Conservation (phyloP, 2,797 vertebrate genomes). For the Sebastes trivittatus region DNA sequence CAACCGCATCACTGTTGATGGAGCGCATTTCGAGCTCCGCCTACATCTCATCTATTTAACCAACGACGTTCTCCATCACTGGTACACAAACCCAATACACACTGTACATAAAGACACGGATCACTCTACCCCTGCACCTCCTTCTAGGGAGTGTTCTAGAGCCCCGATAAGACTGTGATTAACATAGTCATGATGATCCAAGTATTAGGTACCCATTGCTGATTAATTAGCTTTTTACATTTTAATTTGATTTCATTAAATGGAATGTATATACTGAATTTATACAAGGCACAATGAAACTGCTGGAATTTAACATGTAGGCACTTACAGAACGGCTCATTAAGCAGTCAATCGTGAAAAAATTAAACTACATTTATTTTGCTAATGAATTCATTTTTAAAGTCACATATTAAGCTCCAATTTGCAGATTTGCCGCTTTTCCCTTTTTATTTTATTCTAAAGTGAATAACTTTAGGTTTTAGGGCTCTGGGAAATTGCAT, state of each 20-base stretch:
- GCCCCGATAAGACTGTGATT: not conserved
- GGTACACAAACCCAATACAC: constrained; percentile 75
- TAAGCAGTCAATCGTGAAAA: too few relatives aligned
- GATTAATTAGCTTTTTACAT: not conserved
- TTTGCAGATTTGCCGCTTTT: not conserved
- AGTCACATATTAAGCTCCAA: not conserved
- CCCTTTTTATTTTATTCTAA: not conserved
- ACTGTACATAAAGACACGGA: not conserved
- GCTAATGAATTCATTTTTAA: too few relatives aligned
- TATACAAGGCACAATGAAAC: not conserved
- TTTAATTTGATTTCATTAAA: not conserved
- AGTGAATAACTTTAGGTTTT: not conserved
- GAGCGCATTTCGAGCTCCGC: constrained; percentile 93
- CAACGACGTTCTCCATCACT: constrained; percentile 97
- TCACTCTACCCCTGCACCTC: not conserved
- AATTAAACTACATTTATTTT: too few relatives aligned
- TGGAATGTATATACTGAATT: not conserved
- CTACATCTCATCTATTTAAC: constrained; percentile 98
- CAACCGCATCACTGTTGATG: constrained; percentile 91
- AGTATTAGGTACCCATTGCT: not conserved
- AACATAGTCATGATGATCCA: not conserved
- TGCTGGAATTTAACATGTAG: not conserved
- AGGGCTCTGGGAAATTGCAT: not conserved
- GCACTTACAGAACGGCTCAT: too few relatives aligned
- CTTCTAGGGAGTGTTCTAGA: not conserved